Conservation (phyloP, 2,113 vertebrate species). For the Hemibagrus wyckioides region DNA sequence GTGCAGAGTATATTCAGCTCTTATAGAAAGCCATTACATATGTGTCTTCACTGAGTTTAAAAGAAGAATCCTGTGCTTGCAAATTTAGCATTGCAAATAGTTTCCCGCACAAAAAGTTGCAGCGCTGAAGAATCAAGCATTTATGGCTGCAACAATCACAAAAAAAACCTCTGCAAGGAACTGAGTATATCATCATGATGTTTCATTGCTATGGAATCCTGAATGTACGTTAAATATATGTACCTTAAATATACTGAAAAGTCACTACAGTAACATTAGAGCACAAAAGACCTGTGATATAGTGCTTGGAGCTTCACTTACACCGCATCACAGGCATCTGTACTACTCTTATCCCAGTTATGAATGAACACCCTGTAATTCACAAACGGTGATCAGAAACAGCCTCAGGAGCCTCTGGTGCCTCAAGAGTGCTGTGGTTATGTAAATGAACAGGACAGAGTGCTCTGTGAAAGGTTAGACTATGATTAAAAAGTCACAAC, state of each 20-base stretch:
- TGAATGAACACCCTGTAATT: neutral
- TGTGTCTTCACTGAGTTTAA: too few species aligned
- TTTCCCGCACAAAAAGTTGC: too few species aligned
- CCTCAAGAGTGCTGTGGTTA: constrained; percentile 64
- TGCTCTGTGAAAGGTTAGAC: constrained; percentile 77
- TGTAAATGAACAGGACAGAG: constrained; percentile 72
- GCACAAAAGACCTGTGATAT: neutral
- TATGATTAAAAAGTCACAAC: constrained; percentile 85
- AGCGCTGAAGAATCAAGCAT: too few species aligned
- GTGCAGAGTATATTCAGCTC: too few species aligned
- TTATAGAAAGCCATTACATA: too few species aligned
- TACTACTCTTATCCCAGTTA: neutral
- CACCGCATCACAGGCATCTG: neutral
- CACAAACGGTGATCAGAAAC: neutral
- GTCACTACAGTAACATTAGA: neutral
- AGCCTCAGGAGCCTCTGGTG: constrained; percentile 29
- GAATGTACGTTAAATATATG: neutral
- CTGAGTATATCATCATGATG: neutral
- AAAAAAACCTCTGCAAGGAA: too few species aligned
- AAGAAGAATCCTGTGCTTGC: too few species aligned
- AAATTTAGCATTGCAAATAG: too few species aligned
- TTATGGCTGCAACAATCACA: too few species aligned
- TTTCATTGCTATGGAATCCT: neutral
- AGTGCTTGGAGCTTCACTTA: neutral
- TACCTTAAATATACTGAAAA: neutral